A percentile compares a stretch with the other conserved stretches of the same genome.
These are phyloP conservation scores for Leuciscus waleckii DNA, from an alignment of 2,797 vertebrate genomes.

Conservation along the genomic window DNA sequence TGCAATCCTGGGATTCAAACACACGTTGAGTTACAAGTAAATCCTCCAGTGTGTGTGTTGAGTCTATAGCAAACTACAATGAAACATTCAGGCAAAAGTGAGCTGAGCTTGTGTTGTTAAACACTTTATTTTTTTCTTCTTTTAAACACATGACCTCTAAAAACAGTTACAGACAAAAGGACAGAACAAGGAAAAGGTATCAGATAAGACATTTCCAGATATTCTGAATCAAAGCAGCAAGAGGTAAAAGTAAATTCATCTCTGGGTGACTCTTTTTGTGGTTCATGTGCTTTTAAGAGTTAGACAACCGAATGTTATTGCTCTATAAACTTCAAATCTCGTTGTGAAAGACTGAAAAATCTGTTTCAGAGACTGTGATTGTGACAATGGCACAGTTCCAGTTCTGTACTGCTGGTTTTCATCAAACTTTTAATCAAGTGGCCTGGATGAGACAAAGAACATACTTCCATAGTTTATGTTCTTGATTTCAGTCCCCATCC, in stretches of 20 bases:
- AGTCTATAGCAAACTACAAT: neutral
- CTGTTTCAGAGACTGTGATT: neutral
- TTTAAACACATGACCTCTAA: constrained; percentile 46
- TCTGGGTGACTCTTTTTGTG: constrained; percentile 2
- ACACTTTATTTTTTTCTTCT: constrained; percentile 20
- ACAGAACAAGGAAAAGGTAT: constrained; percentile 21
- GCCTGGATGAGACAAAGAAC: neutral
- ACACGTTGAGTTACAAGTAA: neutral
- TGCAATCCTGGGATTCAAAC: neutral
- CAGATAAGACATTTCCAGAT: neutral
- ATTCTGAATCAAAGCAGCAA: constrained; percentile 19
- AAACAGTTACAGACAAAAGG: constrained; percentile 39
- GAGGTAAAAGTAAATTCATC: constrained; percentile 8
- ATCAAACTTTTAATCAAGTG: neutral
- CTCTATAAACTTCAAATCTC: constrained; percentile 34
- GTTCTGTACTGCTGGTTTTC: neutral
- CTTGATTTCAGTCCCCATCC: neutral
- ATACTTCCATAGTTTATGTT: neutral
- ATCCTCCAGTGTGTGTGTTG: neutral
- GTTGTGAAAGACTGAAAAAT: neutral
- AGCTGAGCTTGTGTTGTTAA: neutral
- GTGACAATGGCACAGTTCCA: neutral
- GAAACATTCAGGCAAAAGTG: neutral
- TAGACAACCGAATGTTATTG: constrained; percentile 24
- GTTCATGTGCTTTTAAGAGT: constrained; percentile 31